Base-by-base conservation (phyloP, 2,113 vertebrate species). In the Lophius piscatorius region DNA sequence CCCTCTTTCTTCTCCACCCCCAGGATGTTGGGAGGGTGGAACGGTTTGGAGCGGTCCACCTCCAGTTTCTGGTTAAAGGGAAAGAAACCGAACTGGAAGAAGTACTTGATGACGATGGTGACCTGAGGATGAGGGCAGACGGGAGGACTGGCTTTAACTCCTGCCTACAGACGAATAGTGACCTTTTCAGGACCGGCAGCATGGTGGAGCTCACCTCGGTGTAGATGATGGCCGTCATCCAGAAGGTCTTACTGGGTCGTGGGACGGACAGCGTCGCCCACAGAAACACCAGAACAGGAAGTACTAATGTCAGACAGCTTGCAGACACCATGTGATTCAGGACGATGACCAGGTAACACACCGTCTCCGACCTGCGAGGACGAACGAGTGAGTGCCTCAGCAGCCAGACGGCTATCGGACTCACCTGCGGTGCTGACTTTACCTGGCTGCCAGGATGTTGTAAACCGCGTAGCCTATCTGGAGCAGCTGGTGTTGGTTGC, bases 71-170 rank as follows among this genome's bases (percentile, higher is more conserved):
- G 92, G 81, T 98, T 96, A 91, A 96, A 98, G 3, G 96, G 95
- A 61, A 98, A 98, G 87, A 98, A 98, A 6, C 95, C 95, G 61
- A 98, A 98, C 81, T 97, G 95, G 89, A 98, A 98, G 82, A 98
- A 98, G 83, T 98, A 98, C 76, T 98, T 98, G 72, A 98, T 92
- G 63, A 97, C 96, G 35, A 98, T 96, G 29, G 95, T 89, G 38
- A 95, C 95, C 96, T 98, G 83, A 45, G 52, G 1, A 20, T 6
- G 55, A 1, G 17, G 7, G 38, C 31, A 35, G 7, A 38, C 21
- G 8, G 18, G 24, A 5, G 28, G 41, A 47, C 2, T 16, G 11
- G 14, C 2, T n/a, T 23, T 6, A 3, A 35, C 4, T n/a, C 4
- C 59, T 26, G 26, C 4, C 1, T 20, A 26, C 28, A 10, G 17